Percentiles rank a stretch among this genome's conserved stretches.
These are phyloP conservation scores for Malurus elegans DNA, from an alignment of 2,113 vertebrate genomes.

Conservation along the genomic window DNA sequence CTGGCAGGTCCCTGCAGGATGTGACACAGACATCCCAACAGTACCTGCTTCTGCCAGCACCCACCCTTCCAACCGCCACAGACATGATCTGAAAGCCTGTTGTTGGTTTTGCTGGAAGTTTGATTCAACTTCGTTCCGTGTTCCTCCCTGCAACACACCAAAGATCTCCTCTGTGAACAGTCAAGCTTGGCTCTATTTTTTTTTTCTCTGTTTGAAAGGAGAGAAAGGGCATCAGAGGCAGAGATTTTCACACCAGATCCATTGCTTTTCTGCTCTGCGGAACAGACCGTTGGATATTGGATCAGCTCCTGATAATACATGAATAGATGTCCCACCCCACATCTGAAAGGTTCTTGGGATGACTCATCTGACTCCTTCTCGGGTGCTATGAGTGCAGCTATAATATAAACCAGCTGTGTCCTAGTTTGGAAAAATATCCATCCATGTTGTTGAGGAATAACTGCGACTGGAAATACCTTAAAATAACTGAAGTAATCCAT, in stretches of 20 bases:
- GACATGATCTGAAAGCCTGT: not conserved
- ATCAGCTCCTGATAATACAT: not conserved
- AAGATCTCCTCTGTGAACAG: not conserved
- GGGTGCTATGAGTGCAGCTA: not conserved
- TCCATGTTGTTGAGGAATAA: not conserved
- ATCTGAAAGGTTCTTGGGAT: not conserved
- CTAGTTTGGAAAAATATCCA: not conserved
- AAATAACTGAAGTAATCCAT: not conserved
- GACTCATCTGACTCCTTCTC: not conserved
- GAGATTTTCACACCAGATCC: not conserved
- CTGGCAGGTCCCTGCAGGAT: not conserved
- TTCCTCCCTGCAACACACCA: not conserved
- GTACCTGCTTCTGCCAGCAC: fast-evolving
- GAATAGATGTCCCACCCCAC: not conserved
- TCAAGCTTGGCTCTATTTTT: not conserved
- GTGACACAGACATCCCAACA: not conserved
- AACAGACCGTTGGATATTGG: not conserved
- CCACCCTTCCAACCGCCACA: not conserved
- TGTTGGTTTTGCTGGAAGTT: not conserved
- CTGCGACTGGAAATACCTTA: not conserved
- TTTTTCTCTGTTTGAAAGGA: not conserved
- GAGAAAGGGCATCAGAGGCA: not conserved
- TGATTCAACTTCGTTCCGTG: not conserved
- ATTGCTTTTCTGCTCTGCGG: not conserved
- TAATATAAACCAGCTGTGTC: not conserved